Evolutionary conservation across 2,888 invertebrate species (phyloP), one percentile per base, ranked within the genome.

Genomic region (Dorcus parallelipipedus): DNA sequence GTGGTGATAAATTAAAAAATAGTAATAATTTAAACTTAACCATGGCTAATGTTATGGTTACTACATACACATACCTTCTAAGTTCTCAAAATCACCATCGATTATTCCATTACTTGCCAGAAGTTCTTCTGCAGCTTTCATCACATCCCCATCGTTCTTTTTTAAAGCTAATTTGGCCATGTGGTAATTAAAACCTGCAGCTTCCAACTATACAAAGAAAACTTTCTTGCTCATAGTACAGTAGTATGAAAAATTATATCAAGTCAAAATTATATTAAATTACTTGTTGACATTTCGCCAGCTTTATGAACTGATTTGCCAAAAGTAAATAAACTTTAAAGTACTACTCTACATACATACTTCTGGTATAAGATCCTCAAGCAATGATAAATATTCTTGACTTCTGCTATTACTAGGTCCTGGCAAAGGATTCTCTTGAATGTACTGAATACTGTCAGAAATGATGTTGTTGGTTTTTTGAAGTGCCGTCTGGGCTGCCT

Each of bases 391-490:
- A 45, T 76, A 64, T 59, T 78, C 76, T 38, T 67, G 65, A 58
- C 76, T 77, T 51, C 69, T 70, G n/a, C 78, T 77, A 38, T 76
- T 76, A 54, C 81, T 76, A 3, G 75, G 74, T 6, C 78, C 76
- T 2, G 77, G 73, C 26, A 67, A 80, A 0, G 86, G 86, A 62
- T 84, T 80, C 20, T 86, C 86, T 71, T 85, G 84, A 58, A 87
- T 81, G 23, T 84, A 77, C 69, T 86, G 78, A 38, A 91, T 81
- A 33, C 91, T 89, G 42, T 82, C 80, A 0, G 84, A 81, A n/a
- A 87, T 82, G 71, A 87, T 82, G 76, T 92, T 92, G 71, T 89
- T 86, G 50, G 85, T 76, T 70, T 83, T 83, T 60, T 83, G 79
- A 33, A 93, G 78, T 1, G 91, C 91, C 3, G 78, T 73, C 0